These are phyloP conservation scores for Papilio dardanus DNA, from an alignment of 1,140 invertebrate species.

Conservation along the genomic window DNA sequence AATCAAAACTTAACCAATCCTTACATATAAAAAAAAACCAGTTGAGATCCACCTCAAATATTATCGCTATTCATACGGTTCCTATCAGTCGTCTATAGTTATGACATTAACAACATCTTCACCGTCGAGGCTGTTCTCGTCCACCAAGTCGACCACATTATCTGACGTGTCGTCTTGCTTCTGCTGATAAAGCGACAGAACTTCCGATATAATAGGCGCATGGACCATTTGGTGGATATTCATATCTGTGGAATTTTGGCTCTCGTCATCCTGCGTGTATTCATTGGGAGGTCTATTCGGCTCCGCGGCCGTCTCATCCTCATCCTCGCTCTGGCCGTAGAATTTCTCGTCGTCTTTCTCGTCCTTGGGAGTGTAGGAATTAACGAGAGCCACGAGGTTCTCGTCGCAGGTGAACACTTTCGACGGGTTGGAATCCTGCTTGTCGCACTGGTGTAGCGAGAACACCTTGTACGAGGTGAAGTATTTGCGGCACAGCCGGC, in stretches of 20 bases:
- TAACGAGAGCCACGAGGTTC: conserved; percentile 62
- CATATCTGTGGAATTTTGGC: conserved; percentile 54
- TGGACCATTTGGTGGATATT: conserved; percentile 61
- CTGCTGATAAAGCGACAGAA: conserved; percentile 66
- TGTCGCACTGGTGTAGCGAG: conserved; percentile 68
- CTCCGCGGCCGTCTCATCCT: conserved; percentile 42
- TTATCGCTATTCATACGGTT: not conserved
- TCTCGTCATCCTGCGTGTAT: conserved; percentile 51
- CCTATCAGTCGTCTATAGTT: conserved; percentile 56
- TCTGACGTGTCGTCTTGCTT: conserved; percentile 47
- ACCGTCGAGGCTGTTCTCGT: conserved; percentile 62
- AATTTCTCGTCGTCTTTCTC: conserved; percentile 73
- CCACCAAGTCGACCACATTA: conserved; percentile 55
- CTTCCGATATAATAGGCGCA: conserved; percentile 73
- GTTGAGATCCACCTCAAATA: not conserved
- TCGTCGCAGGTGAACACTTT: conserved; percentile 72
- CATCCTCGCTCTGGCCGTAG: conserved; percentile 64
- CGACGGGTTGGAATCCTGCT: conserved; percentile 66
- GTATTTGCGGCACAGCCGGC: conserved; percentile 70
- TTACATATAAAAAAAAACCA: not conserved
- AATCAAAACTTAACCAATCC: not conserved
- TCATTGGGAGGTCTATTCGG: conserved; percentile 22
- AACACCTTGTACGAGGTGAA: conserved; percentile 73
- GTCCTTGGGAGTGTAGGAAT: conserved; percentile 69
- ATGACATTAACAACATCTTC: conserved; percentile 55